Evolutionary conservation across 2,888 invertebrate species (phyloP), one percentile per base, ranked within the genome.

Genomic region (Tenthredo amoena): DNA sequence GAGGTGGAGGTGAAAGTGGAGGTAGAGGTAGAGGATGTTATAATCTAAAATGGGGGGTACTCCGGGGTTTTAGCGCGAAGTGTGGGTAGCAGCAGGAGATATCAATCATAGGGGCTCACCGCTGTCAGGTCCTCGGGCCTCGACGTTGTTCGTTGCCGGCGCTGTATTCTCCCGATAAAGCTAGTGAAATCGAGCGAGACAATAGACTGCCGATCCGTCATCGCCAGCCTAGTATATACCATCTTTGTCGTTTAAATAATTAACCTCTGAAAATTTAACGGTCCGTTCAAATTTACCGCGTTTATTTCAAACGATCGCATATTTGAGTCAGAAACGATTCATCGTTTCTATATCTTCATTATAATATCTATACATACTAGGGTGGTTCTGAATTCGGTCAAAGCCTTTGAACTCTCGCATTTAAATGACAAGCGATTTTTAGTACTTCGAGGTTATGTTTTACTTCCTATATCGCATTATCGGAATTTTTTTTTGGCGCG

Each of bases 21-120:
- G 31, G 50, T 47, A 31, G n/a, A 50, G 31, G 72, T 72, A 68
- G 76, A 86, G 88, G 87, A 85, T 86, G 89, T 87, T 88, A 87
- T 89, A 89, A 89, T 90, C 89, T 88, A 88, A 89, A 88, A 87
- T 87, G 86, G 72, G 87, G 88, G 72, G 34, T 4, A 79, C 43
- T 31, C 31, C 55, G 40, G 50, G 74, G 84, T 77, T 77, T 26
- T 84, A 71, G 40, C 65, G 77, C 43, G 62, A 79, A 68, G 74
- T 31, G 47, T 62, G 81, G 81, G 81, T 34, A 62, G 40, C 55
- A 58, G 76, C 85, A 87, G 86, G 87, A 88, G 88, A 90, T 90
- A 90, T 90, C 90, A 90, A 90, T 90, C 90, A 90, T 90, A 88
- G 87, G 87, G 88, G 90, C 88, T 90, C 89, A 89, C 76, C 82